A percentile compares a stretch with the other conserved stretches of the same genome.
Conservation (phyloP, 1,140 invertebrate species). For the Ostrea edulis region DNA sequence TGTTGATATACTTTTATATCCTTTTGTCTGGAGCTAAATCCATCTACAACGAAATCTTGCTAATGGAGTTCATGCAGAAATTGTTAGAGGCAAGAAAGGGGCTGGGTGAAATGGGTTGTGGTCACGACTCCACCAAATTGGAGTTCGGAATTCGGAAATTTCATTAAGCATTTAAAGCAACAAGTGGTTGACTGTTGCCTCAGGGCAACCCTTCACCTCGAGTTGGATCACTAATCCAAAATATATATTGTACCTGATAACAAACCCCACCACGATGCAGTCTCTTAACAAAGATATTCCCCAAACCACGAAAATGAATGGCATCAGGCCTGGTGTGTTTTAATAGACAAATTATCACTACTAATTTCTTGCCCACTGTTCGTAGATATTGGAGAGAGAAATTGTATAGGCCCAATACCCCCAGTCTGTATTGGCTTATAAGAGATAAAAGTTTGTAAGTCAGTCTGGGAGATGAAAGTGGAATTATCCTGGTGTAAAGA, state of each 20-base stretch:
- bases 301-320: not conserved
- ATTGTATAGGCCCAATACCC: not conserved
- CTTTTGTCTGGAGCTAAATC: not conserved
- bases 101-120: too few relatives aligned
- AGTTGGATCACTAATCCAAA: not conserved
- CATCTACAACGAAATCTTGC: not conserved
- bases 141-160: too few relatives aligned
- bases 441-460: not conserved
- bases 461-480: not conserved
- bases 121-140: too few relatives aligned
- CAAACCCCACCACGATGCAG: not conserved
- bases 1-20: not conserved
- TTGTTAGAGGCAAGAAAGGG: not conserved
- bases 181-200: not conserved
- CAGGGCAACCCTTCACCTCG: not conserved
- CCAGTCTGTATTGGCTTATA: not conserved
- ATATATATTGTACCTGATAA: conserved; percentile 4
- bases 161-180: too few relatives aligned
- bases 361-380: conserved; percentile 20
- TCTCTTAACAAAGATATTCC: not conserved
- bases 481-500: conserved; percentile 2
- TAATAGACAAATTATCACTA: conserved; percentile 28
- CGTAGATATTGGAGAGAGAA: not conserved
- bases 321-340: not conserved
- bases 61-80: not conserved